phyloP scores from a whole-genome alignment of 2,888 invertebrate species.

The Tetragnatha montana region DNA sequence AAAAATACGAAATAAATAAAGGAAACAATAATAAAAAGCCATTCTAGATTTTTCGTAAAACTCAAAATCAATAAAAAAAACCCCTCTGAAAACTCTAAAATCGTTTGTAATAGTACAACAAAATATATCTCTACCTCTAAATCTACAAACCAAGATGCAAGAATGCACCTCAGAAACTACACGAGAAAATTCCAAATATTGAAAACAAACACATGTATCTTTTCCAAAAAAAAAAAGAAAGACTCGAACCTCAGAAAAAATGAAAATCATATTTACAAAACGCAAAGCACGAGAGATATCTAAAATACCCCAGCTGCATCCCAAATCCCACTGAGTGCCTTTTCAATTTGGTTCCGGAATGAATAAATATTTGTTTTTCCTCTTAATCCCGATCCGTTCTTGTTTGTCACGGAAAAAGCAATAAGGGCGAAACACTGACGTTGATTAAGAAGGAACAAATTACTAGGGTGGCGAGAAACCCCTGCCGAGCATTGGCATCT shows the following conservation, averaged over 20 bases:
- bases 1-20: too few relatives aligned
- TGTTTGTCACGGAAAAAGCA: slow-evolving; percentile 50
- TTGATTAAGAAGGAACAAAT: slow-evolving; percentile 60
- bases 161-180: not conserved
- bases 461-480: slow-evolving; percentile 11
- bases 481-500: not conserved
- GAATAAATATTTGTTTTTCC: slow-evolving; percentile 56
- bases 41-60: too few relatives aligned
- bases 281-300: not conserved
- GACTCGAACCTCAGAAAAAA: slow-evolving; percentile 1
- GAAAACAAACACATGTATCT: not conserved
- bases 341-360: slow-evolving; percentile 44
- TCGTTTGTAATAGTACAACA: not conserved
- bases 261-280: slow-evolving; percentile 38
- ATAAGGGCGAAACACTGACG: slow-evolving; percentile 43
- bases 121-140: not conserved
- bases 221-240: not conserved
- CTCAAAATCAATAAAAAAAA: too few relatives aligned
- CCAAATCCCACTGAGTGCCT: not conserved
- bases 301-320: slow-evolving; percentile 22
- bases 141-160: not conserved
- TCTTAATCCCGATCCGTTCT: slow-evolving; percentile 14
- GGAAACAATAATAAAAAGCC: too few relatives aligned
- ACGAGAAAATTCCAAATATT: not conserved
- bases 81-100: not conserved